Conservation (phyloP, 92 coral and sea anemone genomes). For the Epizoanthus rinbou region DNA sequence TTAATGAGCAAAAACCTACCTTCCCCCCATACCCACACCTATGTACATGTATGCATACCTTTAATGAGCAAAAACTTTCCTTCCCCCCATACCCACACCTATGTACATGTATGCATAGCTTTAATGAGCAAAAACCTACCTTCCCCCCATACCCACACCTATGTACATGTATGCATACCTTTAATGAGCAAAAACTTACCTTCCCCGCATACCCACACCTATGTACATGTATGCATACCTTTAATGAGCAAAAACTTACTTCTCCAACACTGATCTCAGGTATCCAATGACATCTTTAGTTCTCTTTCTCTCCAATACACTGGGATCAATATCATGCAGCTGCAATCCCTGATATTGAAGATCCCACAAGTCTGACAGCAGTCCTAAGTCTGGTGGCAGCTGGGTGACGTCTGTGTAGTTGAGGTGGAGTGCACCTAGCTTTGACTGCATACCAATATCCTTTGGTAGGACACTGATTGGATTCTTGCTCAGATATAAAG, state of each 20-base stretch:
- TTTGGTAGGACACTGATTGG: slow-evolving; percentile 66
- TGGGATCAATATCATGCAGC: slow-evolving; percentile 90
- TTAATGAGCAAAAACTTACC: slow-evolving; percentile 47
- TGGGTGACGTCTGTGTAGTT: slow-evolving; percentile 78
- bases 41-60: too few relatives aligned
- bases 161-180: too few relatives aligned
- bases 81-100: too few relatives aligned
- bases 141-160: neutral
- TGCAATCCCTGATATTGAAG: slow-evolving; percentile 85
- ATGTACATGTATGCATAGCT: too few relatives aligned
- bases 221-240: too few relatives aligned
- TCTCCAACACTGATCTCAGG: slow-evolving; percentile 91
- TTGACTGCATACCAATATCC: slow-evolving; percentile 77
- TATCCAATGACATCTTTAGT: slow-evolving; percentile 95
- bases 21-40: too few relatives aligned
- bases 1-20: too few relatives aligned
- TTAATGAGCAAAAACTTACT: slow-evolving; percentile 50
- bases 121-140: too few relatives aligned
- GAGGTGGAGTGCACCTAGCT: slow-evolving; percentile 91
- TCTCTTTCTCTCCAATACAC: slow-evolving; percentile 91
- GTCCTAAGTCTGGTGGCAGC: slow-evolving; percentile 92
- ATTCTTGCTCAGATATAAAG: slow-evolving; percentile 78
- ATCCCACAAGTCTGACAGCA: slow-evolving; percentile 95
- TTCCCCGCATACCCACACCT: neutral
- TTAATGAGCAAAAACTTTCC: too few relatives aligned